Conservation (phyloP, 2,888 invertebrate species). For the Diarsia mendica region DNA sequence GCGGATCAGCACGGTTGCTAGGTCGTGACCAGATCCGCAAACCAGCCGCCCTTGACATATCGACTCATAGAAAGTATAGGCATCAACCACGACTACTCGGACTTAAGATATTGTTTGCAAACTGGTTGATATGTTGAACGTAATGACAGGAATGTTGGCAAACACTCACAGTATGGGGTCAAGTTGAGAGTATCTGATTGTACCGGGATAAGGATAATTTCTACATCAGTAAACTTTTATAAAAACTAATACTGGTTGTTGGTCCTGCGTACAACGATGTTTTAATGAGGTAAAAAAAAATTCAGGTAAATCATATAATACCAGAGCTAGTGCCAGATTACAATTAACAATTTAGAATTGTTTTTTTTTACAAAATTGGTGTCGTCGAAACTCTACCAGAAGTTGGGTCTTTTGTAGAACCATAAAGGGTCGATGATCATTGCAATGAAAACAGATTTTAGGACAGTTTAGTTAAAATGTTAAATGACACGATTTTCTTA, state of each 20-base stretch:
- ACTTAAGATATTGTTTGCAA: conserved; percentile 63
- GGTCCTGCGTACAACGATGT: not conserved
- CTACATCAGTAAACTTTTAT: conserved; percentile 8
- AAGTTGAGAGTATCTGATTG: conserved; percentile 54
- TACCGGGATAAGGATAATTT: conserved; percentile 5
- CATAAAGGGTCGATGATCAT: not conserved
- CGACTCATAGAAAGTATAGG: conserved; percentile 83
- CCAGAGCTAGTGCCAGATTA: too few species aligned
- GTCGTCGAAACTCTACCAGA: not conserved
- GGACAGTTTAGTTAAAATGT: not conserved
- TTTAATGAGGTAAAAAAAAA: not conserved
- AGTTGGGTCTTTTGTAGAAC: not conserved
- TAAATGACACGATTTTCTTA: not conserved
- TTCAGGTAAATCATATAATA: not conserved
- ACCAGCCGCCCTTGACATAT: conserved; percentile 86
- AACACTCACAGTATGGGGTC: conserved; percentile 53
- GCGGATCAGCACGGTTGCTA: conserved; percentile 37
- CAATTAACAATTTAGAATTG: not conserved
- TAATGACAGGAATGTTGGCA: conserved; percentile 52
- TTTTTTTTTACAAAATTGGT: not conserved
- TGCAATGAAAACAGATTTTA: not conserved
- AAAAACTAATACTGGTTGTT: not conserved
- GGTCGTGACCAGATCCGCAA: conserved; percentile 57
- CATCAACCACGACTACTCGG: conserved; percentile 70
- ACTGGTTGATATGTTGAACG: conserved; percentile 52